These are phyloP conservation scores for Campoletis raptor DNA, from an alignment of 2,888 invertebrate genomes.

Conservation along the genomic window DNA sequence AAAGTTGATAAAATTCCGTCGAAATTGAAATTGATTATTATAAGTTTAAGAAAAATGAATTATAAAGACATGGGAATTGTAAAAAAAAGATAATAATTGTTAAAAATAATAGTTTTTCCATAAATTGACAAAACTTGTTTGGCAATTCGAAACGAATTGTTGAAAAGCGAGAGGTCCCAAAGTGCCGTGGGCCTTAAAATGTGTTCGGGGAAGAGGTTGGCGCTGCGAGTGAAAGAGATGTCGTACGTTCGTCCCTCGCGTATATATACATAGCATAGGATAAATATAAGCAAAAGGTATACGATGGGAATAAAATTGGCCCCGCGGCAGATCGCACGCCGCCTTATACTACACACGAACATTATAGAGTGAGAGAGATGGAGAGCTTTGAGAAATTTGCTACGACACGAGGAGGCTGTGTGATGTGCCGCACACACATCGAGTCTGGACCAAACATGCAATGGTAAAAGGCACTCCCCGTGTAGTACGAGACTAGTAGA, in stretches of 20 bases:
- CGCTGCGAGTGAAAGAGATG: slow-evolving; percentile 65
- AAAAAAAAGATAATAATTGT: too few relatives aligned
- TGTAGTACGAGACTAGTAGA: slow-evolving; percentile 68
- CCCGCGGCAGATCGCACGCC: slow-evolving; percentile 71
- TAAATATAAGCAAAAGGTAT: slow-evolving; percentile 21
- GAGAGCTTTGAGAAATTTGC: slow-evolving; percentile 73
- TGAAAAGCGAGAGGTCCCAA: slow-evolving; percentile 3
- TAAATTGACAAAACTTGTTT: not conserved
- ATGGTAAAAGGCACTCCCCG: slow-evolving; percentile 78
- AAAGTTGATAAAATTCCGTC: too few relatives aligned
- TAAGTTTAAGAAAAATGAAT: too few relatives aligned
- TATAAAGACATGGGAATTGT: too few relatives aligned
- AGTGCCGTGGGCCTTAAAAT: slow-evolving; percentile 1
- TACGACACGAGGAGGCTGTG: slow-evolving; percentile 81
- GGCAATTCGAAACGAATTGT: not conserved
- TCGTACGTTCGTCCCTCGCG: slow-evolving; percentile 43
- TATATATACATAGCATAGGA: slow-evolving; percentile 6
- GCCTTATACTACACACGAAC: slow-evolving; percentile 39
- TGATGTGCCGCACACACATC: slow-evolving; percentile 24
- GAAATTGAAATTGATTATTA: too few relatives aligned
- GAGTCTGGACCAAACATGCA: not conserved
- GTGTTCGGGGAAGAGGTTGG: slow-evolving; percentile 32
- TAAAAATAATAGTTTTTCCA: not conserved
- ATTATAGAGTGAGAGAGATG: slow-evolving; percentile 22
- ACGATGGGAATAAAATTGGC: slow-evolving; percentile 77